Conservation (phyloP, 2,888 invertebrate genomes). For the Exocentrus adspersus region DNA sequence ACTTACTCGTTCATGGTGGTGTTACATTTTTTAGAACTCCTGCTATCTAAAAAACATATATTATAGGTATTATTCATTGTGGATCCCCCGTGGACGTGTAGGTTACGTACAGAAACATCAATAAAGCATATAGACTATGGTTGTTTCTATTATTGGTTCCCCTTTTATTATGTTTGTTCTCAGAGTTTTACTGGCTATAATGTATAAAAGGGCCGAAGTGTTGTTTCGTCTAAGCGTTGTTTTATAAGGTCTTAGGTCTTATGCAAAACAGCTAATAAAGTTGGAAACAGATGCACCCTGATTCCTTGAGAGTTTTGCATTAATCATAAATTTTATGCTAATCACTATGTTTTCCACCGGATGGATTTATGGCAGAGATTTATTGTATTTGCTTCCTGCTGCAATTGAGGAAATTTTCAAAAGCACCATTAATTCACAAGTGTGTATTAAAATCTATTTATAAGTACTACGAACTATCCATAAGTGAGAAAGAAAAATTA, state of each 20-base stretch:
- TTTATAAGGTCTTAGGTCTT: background rate
- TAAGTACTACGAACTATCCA: no score
- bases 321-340: background rate
- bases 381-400: no score
- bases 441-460: no score
- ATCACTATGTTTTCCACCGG: background rate
- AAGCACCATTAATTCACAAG: no score
- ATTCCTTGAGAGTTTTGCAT: background rate
- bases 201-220: constrained; percentile 1
- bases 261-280: constrained; percentile 1
- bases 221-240: constrained; percentile 1
- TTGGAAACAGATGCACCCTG: background rate
- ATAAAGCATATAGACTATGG: background rate
- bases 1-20: no score
- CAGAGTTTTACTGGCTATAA: constrained; percentile 6
- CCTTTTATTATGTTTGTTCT: constrained; percentile 12
- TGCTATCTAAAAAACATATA: no score
- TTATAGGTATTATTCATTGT: no score
- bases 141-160: constrained; percentile 3
- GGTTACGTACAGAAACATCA: background rate
- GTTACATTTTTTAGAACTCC: no score
- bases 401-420: no score
- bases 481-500: no score
- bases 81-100: background rate
- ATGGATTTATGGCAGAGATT: no score